These are phyloP conservation scores for Steinernema feltiae DNA, from an alignment of 1,140 invertebrate species.

Conservation along the genomic window DNA sequence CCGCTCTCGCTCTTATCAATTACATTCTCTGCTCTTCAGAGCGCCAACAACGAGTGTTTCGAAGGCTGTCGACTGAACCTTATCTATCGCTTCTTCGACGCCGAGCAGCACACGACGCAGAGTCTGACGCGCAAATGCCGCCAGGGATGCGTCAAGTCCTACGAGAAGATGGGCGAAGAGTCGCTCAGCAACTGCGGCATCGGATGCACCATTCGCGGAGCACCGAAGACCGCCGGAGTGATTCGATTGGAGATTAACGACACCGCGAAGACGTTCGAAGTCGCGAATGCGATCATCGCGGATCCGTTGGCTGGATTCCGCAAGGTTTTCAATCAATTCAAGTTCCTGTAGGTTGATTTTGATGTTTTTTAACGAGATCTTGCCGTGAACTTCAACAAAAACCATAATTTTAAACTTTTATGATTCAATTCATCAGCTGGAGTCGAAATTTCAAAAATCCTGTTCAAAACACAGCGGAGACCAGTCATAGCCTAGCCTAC, in stretches of 20 bases:
- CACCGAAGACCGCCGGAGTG: neutral
- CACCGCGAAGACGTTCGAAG: neutral
- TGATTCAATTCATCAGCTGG: no score
- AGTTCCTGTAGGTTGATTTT: neutral
- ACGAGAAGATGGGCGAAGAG: neutral
- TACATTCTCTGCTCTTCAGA: no score
- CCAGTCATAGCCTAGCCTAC: no score
- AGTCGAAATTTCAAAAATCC: no score
- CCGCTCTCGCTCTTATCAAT: no score
- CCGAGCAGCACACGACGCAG: neutral
- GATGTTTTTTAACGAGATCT: neutral
- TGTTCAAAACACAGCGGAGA: no score
- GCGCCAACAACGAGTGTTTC: no score
- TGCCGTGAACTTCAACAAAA: no score
- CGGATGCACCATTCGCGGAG: neutral
- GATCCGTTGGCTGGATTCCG: neutral
- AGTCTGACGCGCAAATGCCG: neutral
- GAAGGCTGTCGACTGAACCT: neutral
- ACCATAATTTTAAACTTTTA: no score
- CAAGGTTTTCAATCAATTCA: neutral
- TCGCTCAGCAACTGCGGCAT: neutral
- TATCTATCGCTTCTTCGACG: slow-evolving; percentile 6
- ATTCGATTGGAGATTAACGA: neutral
- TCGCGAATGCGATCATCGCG: neutral
- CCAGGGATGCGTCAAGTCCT: neutral